Percentiles rank a stretch among this genome's conserved stretches.
Evolutionary conservation across 2,113 vertebrate genomes (phyloP).

Genomic region (Cathartes aura): DNA sequence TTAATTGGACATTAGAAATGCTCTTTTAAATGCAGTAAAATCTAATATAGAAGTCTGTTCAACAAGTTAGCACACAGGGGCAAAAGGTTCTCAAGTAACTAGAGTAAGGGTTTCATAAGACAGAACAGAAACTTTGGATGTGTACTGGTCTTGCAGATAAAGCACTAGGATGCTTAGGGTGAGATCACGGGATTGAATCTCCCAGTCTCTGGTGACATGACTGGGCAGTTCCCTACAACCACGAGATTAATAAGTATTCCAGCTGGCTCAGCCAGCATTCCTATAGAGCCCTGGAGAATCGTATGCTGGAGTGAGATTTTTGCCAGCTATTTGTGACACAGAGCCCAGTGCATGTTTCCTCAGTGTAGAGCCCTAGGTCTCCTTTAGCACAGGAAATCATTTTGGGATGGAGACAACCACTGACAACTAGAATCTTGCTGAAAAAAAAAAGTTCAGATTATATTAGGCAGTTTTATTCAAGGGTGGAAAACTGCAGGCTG

Average conservation of each 20-base stretch:
- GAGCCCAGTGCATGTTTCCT: neutral
- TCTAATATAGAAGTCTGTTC: neutral
- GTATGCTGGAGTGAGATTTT: neutral
- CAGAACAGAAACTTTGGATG: neutral
- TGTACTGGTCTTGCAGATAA: neutral
- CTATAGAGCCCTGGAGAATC: neutral
- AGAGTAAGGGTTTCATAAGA: neutral
- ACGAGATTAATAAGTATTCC: neutral
- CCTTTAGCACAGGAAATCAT: neutral
- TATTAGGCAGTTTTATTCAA: neutral
- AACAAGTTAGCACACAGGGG: neutral
- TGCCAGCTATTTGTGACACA: neutral
- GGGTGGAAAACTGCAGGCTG: neutral
- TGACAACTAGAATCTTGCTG: neutral
- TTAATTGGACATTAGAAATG: conserved; percentile 26
- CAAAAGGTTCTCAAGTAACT: neutral
- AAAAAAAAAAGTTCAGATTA: neutral
- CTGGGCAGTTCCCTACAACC: neutral
- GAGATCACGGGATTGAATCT: neutral
- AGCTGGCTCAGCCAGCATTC: neutral
- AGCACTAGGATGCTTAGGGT: neutral
- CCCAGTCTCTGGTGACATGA: neutral
- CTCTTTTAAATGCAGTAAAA: neutral
- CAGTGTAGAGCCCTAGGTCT: neutral
- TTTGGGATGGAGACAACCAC: neutral